A percentile compares a stretch with the other conserved stretches of the same genome.
phyloP scores from a whole-genome alignment of 2,888 invertebrate species.

The Andrena flavipes region DNA sequence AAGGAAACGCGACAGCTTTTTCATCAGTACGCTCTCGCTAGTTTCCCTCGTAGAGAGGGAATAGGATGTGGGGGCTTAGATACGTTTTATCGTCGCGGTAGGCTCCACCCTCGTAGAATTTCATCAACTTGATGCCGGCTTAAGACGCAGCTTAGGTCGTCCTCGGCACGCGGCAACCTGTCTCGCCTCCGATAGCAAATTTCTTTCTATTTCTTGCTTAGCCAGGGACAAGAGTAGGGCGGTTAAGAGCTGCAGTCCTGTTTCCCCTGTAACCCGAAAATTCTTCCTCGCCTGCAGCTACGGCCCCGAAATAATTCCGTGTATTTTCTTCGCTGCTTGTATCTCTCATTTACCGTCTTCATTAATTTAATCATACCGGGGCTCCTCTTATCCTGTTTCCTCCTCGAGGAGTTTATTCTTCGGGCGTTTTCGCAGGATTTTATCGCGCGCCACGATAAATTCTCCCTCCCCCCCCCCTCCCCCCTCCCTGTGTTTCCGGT shows the following conservation, averaged over 20 bases:
- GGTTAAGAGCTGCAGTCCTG: neutral
- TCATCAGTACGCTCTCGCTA: constrained; percentile 31
- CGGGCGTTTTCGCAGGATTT: constrained; percentile 52
- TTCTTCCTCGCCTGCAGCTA: neutral
- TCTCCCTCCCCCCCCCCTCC: constrained; percentile 18
- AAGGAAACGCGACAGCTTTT: neutral
- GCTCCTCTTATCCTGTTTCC: constrained; percentile 21
- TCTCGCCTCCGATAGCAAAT: constrained; percentile 43
- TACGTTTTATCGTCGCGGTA: constrained; percentile 61
- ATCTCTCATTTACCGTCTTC: constrained; percentile 63
- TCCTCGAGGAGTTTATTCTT: constrained; percentile 56
- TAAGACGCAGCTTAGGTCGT: constrained; percentile 60
- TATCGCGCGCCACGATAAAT: constrained; percentile 69
- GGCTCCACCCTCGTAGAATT: constrained; percentile 73
- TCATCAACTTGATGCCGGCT: constrained; percentile 74
- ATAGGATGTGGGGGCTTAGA: constrained; percentile 58
- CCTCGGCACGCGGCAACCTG: constrained; percentile 15
- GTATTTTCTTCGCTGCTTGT: constrained; percentile 48
- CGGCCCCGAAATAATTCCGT: constrained; percentile 25
- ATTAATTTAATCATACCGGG: constrained; percentile 69
- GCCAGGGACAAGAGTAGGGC: no score
- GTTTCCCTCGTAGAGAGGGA: constrained; percentile 51
- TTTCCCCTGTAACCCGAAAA: neutral
- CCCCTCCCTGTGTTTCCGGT: neutral
- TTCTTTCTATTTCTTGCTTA: constrained; percentile 4